phyloP scores from a whole-genome alignment of 1,140 invertebrate species.

The Trichogramma pretiosum region DNA sequence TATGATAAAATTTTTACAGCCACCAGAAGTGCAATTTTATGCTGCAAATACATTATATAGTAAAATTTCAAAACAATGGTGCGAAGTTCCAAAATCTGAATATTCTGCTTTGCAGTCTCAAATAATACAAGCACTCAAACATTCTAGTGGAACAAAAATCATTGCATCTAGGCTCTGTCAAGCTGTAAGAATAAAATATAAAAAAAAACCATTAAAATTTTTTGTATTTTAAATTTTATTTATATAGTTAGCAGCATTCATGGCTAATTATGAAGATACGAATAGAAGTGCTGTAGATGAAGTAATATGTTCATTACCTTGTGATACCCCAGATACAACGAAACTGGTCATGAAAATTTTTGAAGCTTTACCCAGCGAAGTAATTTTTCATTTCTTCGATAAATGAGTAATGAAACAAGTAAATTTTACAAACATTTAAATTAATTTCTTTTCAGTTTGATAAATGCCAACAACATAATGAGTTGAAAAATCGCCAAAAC shows the following conservation, averaged over 20 bases:
- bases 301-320: constrained; percentile 33
- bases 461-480: constrained; percentile 21
- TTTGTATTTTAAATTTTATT: background rate
- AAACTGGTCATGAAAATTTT: constrained; percentile 46
- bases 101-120: constrained; percentile 65
- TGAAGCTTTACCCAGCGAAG: constrained; percentile 73
- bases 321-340: constrained; percentile 26
- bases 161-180: constrained; percentile 79
- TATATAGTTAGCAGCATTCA: constrained; percentile 36
- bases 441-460: constrained; percentile 30
- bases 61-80: constrained; percentile 79
- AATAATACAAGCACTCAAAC: constrained; percentile 65
- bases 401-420: background rate
- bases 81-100: constrained; percentile 70
- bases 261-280: constrained; percentile 25
- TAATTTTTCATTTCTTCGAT: constrained; percentile 33
- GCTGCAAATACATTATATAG: constrained; percentile 79
- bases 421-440: background rate
- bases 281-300: constrained; percentile 33
- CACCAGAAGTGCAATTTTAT: constrained; percentile 83
- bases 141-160: constrained; percentile 67
- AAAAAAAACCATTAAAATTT: constrained; percentile 3
- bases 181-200: constrained; percentile 50
- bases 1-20: constrained; percentile 46
- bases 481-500: constrained; percentile 20